Percentiles rank a stretch among this genome's conserved stretches.
phyloP scores from a whole-genome alignment of 2,797 vertebrate species.

The Karalla daura region DNA sequence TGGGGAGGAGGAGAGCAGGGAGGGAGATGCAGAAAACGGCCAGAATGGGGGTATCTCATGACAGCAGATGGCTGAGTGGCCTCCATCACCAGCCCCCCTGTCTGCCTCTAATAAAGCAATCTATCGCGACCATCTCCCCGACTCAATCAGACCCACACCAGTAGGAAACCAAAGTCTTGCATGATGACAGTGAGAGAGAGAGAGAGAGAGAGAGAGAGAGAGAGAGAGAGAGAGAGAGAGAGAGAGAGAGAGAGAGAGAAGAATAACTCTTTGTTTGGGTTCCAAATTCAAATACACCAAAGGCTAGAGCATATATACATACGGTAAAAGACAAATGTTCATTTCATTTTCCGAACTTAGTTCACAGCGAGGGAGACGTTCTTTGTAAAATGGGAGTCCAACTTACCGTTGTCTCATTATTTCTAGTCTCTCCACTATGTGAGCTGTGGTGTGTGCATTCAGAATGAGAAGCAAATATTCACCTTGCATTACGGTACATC shows the following conservation, averaged over 20 bases:
- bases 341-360: conserved; percentile 2
- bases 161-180: conserved; percentile 23
- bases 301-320: no score
- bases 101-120: conserved; percentile 48
- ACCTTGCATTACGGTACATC: neutral
- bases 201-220: neutral
- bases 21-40: conserved; percentile 7
- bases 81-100: conserved; percentile 27
- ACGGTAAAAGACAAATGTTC: neutral
- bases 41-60: conserved; percentile 37
- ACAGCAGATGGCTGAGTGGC: conserved; percentile 31
- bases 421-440: neutral
- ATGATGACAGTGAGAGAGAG: neutral
- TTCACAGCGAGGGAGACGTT: neutral
- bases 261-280: conserved; percentile 9
- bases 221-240: neutral
- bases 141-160: conserved; percentile 40
- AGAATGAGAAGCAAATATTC: neutral
- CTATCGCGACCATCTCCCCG: conserved; percentile 10
- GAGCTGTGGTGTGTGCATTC: neutral
- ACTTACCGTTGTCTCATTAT: neutral
- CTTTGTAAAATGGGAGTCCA: neutral
- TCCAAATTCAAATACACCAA: no score
- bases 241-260: neutral
- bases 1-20: neutral